Percentiles rank a stretch among this genome's conserved stretches.
These are phyloP conservation scores for Eubasilissa splendida DNA, from an alignment of 2,888 invertebrate genomes.

Conservation along the genomic window DNA sequence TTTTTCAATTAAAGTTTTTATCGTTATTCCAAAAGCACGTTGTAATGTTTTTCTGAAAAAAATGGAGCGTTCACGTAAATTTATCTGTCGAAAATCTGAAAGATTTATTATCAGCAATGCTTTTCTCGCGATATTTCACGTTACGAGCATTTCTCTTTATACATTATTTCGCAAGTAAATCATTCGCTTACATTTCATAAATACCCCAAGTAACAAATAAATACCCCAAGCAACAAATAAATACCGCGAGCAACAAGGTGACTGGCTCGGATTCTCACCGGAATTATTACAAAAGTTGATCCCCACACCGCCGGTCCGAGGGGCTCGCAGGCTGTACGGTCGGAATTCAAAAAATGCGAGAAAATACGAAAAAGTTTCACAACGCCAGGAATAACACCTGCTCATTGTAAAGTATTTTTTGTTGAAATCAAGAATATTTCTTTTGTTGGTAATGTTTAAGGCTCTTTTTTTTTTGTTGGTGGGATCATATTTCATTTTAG, in stretches of 20 bases:
- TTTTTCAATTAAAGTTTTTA: too few species aligned
- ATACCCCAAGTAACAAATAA: slow-evolving; percentile 13
- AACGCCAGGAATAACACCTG: slow-evolving; percentile 12
- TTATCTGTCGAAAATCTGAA: slow-evolving; percentile 1
- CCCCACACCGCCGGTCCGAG: not conserved
- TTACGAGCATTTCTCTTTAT: slow-evolving; percentile 3
- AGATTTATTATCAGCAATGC: not conserved
- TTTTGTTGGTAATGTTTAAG: too few species aligned
- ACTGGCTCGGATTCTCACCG: slow-evolving; percentile 1
- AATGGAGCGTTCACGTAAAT: not conserved
- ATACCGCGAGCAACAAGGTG: slow-evolving; percentile 3
- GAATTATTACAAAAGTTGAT: slow-evolving; percentile 21
- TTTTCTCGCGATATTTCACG: not conserved
- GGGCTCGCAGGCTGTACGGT: not conserved
- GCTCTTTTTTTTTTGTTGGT: too few species aligned
- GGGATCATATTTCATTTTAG: too few species aligned
- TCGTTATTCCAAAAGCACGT: too few species aligned
- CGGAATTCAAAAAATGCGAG: slow-evolving; percentile 9
- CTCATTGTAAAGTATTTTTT: not conserved
- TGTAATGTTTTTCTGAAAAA: too few species aligned
- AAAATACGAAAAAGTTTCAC: slow-evolving; percentile 1
- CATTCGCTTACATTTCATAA: slow-evolving; percentile 26
- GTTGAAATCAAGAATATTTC: not conserved
- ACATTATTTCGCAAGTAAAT: slow-evolving; percentile 19
- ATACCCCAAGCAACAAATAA: slow-evolving; percentile 7